Evolutionary conservation across 2,797 vertebrate genomes (phyloP), one percentile per base, ranked within the genome.

Genomic region (Linurgus olivaceus): DNA sequence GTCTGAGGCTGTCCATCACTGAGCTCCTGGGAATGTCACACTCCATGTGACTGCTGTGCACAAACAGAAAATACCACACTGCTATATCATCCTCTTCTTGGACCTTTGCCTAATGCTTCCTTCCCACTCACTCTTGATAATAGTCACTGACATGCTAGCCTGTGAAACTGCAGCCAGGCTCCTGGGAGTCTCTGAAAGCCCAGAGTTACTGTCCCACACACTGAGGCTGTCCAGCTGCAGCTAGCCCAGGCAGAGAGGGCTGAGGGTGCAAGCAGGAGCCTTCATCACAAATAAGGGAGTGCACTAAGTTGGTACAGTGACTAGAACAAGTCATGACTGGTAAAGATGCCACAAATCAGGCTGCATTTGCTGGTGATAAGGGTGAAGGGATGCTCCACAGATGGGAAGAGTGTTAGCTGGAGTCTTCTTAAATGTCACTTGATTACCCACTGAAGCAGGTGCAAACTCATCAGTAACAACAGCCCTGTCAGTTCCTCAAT

Each of bases 1-100:
- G 68, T 67, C 68, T 75, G 28, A 59, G 57, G 83, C 65, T 81
- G 52, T 48, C 63, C 67, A 9, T 92, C 84, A 67, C 77, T 57
- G 88, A 82, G 68, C 54, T 91, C 40, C 77, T 75, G 86, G 84
- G 95, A 92, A 92, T 89, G 92, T 92, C 90, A 82, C 77, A 79
- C 72, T 87, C 86, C 31, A 2, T 11, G 13, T 87, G 92, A 90
- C 28, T 21, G 7, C 19, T 3, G n/a, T 50, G 47, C 42, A 91
- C 68, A 90, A 89, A 85, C 52, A 83, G 59, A 90, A 97, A 96
- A 95, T 80, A 74, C 66, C 80, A 91, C 73, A 47, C 42, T 87
- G 84, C 17, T 59, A 29, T 83, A 93, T 80, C 93, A 93, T 63
- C 71, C 84, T 88, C 57, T 62, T 42, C 74, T 79, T 94, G 91